phyloP scores from a whole-genome alignment of 2,113 vertebrate species.

The Tricholaema leucomelas region DNA sequence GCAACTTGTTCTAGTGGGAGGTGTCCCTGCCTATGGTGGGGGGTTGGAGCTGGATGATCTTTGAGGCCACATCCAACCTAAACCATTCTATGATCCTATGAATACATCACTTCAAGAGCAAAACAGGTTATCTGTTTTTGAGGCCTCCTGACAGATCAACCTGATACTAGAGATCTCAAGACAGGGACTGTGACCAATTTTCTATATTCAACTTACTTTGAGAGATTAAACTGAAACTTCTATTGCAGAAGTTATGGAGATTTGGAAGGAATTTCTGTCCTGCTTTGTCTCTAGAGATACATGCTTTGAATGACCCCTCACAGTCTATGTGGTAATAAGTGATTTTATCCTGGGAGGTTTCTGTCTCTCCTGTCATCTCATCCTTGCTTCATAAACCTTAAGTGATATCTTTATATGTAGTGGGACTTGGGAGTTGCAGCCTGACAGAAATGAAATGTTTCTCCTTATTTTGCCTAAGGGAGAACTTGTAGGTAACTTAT shows the following conservation, averaged over 20 bases:
- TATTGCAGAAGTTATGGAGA: not conserved
- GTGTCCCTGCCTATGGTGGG: too few relatives aligned
- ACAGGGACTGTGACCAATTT: not conserved
- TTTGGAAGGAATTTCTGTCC: not conserved
- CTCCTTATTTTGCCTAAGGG: not conserved
- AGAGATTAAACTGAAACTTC: not conserved
- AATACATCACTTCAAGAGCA: not conserved
- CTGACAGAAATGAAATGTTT: constrained; percentile 20
- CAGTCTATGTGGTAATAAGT: not conserved
- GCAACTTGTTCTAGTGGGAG: too few relatives aligned
- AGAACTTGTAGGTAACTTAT: constrained; percentile 31
- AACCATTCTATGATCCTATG: too few relatives aligned
- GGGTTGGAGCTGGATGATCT: too few relatives aligned
- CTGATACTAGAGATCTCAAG: not conserved
- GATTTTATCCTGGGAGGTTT: not conserved
- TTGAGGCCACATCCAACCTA: too few relatives aligned
- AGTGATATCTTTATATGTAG: constrained; percentile 16
- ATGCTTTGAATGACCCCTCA: constrained; percentile 11
- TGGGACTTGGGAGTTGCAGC: not conserved
- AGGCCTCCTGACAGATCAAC: not conserved
- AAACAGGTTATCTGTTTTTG: not conserved
- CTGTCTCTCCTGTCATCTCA: constrained; percentile 14
- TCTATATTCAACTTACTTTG: not conserved
- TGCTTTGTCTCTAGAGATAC: not conserved
- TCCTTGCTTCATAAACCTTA: constrained; percentile 40